phyloP scores from a whole-genome alignment of 2,888 invertebrate genomes.

The Papilio protenor region DNA sequence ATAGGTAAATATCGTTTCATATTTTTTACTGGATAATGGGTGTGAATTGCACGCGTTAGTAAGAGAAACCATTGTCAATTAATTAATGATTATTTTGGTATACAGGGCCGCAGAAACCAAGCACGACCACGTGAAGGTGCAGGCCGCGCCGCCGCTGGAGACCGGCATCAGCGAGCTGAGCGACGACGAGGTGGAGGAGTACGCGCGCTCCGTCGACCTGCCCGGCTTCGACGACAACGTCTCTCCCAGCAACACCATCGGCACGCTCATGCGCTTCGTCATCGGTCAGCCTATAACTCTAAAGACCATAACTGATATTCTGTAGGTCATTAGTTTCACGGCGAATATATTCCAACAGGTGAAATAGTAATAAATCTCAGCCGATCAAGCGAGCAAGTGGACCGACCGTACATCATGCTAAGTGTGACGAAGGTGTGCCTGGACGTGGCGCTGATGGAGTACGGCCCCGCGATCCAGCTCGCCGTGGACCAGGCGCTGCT shows the following conservation, averaged over 20 bases:
- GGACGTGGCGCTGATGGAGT: constrained; percentile 91
- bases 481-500: constrained; percentile 69
- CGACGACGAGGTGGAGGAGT: constrained; percentile 89
- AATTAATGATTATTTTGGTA: not conserved
- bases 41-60: not conserved
- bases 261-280: constrained; percentile 87
- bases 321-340: not conserved
- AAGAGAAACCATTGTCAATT: not conserved
- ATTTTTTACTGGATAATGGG: constrained; percentile 40
- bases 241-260: constrained; percentile 90
- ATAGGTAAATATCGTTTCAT: constrained; percentile 56
- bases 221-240: constrained; percentile 94
- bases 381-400: constrained; percentile 86
- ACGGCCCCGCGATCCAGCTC: constrained; percentile 90
- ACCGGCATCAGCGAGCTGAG: constrained; percentile 87
- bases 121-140: constrained; percentile 68
- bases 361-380: constrained; percentile 87
- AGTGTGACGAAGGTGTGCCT: constrained; percentile 87
- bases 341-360: constrained; percentile 64
- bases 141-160: constrained; percentile 70
- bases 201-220: constrained; percentile 90
- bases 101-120: constrained; percentile 64
- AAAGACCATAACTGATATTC: not conserved
- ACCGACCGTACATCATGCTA: constrained; percentile 90
- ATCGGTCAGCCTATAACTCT: constrained; percentile 76